Base-by-base conservation (phyloP, 2,888 invertebrate genomes). In the Macaria notata region DNA sequence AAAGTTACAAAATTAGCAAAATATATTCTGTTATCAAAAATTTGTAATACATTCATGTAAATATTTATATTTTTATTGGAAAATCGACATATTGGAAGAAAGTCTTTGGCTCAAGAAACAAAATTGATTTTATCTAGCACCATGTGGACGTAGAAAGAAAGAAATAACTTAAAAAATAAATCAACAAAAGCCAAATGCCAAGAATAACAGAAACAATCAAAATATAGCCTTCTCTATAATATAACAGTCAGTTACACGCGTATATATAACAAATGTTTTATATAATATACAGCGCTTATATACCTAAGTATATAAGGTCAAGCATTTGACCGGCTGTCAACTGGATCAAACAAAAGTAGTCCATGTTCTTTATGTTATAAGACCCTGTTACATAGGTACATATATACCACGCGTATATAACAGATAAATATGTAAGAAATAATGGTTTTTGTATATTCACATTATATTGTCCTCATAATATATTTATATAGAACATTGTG, bases 21-120 rank as follows among this genome's bases (percentile, higher is more conserved):
- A 19, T 19, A 19, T 19, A 19, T 19, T 19, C 1, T 19, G 2
- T 19, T 19, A 19, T 19, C 19, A 19, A 19, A 19, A 19, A 19
- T 19, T 19, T 19, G 19, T 19, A 19, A 19, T 19, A 19, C 19
- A 19, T 19, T 19, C 19, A 19, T 19, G 19, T 19, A 19, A 19
- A 19, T 19, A 19, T 19, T 19, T 19, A 36, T 36, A 36, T 36
- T 36, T 36, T 36, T 36, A 6, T 36, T 36, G 33, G 4, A 36
- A 65, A 65, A 57, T 46, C 60, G 56, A 59, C 45, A 64, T 62
- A 63, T 41, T 65, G 69, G 75, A 71, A 70, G 63, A 69, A 65
- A 82, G 82, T 89, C 89, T 90, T 90, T 90, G 89, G 90, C 79
- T 86, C 86, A 84, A 83, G 83, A 79, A 74, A 60, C 54, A 62